Conservation (phyloP, 2,797 vertebrate species). For the Carcharodon carcharias region DNA sequence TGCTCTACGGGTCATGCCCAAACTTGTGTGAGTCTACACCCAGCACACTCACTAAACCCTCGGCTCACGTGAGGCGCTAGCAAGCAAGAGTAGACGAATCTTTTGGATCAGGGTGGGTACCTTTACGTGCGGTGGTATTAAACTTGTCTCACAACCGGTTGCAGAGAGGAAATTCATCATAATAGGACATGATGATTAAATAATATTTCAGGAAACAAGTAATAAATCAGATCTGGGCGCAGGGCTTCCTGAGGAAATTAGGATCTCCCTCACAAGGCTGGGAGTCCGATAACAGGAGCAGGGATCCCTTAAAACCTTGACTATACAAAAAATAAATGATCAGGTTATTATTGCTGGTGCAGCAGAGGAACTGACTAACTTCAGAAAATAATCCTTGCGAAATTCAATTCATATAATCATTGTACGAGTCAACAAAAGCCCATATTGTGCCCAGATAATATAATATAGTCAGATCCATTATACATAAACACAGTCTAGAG, state of each 20-base stretch:
- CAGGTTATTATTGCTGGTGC: neutral
- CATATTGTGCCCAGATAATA: neutral
- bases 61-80: neutral
- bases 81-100: neutral
- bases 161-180: neutral
- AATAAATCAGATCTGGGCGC: neutral
- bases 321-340: neutral
- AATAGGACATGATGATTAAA: conserved; percentile 1
- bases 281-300: neutral
- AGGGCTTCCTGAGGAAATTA: conserved; percentile 26
- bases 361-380: neutral
- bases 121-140: no score
- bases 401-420: neutral
- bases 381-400: neutral
- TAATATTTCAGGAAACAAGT: conserved; percentile 27
- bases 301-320: neutral
- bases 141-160: neutral
- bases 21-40: neutral
- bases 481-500: neutral
- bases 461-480: neutral
- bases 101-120: neutral
- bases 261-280: conserved; percentile 11
- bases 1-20: neutral
- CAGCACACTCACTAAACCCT: neutral
- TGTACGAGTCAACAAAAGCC: neutral